Evolutionary conservation across 2,113 vertebrate species (phyloP), one percentile per base, ranked within the genome.

Genomic region (Anhinga anhinga): DNA sequence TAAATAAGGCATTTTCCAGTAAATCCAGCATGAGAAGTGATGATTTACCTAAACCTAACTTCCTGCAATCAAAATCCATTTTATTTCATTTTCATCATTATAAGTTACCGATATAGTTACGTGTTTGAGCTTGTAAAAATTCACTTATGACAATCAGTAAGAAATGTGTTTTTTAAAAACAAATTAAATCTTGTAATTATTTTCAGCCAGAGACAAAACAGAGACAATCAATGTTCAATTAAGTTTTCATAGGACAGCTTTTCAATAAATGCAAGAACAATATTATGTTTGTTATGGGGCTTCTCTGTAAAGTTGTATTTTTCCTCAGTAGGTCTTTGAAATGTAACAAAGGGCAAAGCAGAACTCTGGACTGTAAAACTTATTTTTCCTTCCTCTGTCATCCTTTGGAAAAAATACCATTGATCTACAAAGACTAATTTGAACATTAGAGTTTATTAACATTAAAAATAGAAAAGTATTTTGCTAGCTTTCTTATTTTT

Each of bases 381-480:
- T 40, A 15, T 52, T 93, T 77, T 47, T 18, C 6, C 18, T 21
- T 55, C 25, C 36, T 85, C 23, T 38, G 8, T 34, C 21, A 67
- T 82, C 29, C 34, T 86, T 91, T 93, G 67, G 50, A 77, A 92
- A 49, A 86, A 86, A 81, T 12, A 70, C 32, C 26, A 81, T 77
- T 82, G 36, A 82, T 61, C 40, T 73, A 81, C 32, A 90, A 65
- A 65, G 10, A 34, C 32, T 50, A 67, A 77, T 72, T 26, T 69
- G 52, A 94, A 77, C 34, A 59, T n/a, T 49, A 71, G 13, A 15
- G 17, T 65, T 82, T 76, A 86, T 65, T 91, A 38, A 86, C 45
- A 91, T 59, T 78, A 13, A 95, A 92, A 82, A 91, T 15, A 86
- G 50, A 91, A 53, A 88, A 85, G 21, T 55, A 73, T 67, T 92